phyloP scores from a whole-genome alignment of 2,888 invertebrate genomes.

The Dorcus hopei region DNA sequence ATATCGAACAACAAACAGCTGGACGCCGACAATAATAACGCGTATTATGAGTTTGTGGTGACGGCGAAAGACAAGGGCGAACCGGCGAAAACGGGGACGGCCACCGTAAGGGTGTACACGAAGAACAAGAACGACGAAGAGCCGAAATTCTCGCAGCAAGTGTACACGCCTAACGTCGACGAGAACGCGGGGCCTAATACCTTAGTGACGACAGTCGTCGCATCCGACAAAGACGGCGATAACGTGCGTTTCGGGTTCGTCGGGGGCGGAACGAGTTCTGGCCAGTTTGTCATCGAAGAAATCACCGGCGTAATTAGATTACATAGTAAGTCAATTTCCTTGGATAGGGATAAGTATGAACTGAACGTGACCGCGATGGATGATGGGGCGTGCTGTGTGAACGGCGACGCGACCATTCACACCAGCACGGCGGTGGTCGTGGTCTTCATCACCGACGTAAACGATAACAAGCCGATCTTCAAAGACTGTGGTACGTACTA shows the following conservation, averaged over 20 bases:
- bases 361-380: conserved; percentile 96
- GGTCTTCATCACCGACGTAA: conserved; percentile 95
- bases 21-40: conserved; percentile 95
- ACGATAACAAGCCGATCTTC: conserved; percentile 95
- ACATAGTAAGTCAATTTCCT: conserved; percentile 79
- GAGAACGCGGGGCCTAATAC: conserved; percentile 95
- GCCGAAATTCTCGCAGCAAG: conserved; percentile 94
- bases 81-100: conserved; percentile 87
- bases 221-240: conserved; percentile 96
- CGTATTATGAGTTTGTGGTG: conserved; percentile 92
- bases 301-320: conserved; percentile 91
- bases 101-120: conserved; percentile 93
- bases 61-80: conserved; percentile 94
- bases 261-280: conserved; percentile 84
- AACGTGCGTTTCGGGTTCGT: conserved; percentile 91
- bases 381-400: conserved; percentile 94
- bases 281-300: conserved; percentile 93
- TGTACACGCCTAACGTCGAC: conserved; percentile 93
- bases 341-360: conserved; percentile 92
- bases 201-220: conserved; percentile 92
- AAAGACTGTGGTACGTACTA: conserved; percentile 91
- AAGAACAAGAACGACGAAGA: conserved; percentile 98
- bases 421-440: conserved; percentile 94
- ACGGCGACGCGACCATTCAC: conserved; percentile 82
- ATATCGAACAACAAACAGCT: conserved; percentile 90